Percentiles rank a stretch among this genome's conserved stretches.
Evolutionary conservation across 2,113 vertebrate genomes (phyloP).

Genomic region (Salvelinus fontinalis): DNA sequence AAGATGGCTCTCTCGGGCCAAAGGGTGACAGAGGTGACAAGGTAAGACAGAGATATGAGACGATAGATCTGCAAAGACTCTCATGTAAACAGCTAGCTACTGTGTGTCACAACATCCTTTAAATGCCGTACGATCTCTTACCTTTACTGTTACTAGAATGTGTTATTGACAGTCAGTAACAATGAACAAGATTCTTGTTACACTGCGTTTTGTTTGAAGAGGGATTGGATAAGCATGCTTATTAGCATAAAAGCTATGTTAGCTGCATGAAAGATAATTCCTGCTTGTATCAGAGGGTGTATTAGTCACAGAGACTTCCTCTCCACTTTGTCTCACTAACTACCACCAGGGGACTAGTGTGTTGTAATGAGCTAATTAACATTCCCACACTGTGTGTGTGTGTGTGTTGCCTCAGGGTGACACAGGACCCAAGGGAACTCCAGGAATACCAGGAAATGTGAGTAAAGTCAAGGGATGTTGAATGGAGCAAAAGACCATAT

Average conservation of each 20-base stretch:
- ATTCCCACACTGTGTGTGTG: constrained; percentile 22
- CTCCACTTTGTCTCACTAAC: constrained; percentile 18
- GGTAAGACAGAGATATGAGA: constrained; percentile 53
- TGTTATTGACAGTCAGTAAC: background rate
- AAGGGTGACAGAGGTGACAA: constrained; percentile 78
- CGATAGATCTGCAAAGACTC: no score
- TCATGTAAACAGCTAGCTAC: no score
- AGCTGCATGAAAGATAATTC: background rate
- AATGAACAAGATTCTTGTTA: background rate
- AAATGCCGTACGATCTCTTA: no score
- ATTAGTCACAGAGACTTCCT: background rate
- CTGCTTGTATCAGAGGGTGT: background rate
- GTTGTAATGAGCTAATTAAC: constrained; percentile 39
- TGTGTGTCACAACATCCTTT: no score
- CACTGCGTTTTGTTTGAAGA: background rate
- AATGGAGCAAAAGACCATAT: background rate
- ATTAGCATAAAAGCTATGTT: background rate
- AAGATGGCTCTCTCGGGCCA: constrained; percentile 59
- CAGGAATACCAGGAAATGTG: constrained; percentile 87
- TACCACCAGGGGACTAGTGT: constrained; percentile 5
- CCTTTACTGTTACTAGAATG: no score
- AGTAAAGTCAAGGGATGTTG: constrained; percentile 58
- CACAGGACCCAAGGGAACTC: constrained; percentile 77
- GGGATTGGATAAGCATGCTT: background rate
- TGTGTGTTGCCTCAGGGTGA: constrained; percentile 78